Evolutionary conservation across 2,888 invertebrate genomes (phyloP), one percentile per base, ranked within the genome.

Genomic region (Ligdia adustata): DNA sequence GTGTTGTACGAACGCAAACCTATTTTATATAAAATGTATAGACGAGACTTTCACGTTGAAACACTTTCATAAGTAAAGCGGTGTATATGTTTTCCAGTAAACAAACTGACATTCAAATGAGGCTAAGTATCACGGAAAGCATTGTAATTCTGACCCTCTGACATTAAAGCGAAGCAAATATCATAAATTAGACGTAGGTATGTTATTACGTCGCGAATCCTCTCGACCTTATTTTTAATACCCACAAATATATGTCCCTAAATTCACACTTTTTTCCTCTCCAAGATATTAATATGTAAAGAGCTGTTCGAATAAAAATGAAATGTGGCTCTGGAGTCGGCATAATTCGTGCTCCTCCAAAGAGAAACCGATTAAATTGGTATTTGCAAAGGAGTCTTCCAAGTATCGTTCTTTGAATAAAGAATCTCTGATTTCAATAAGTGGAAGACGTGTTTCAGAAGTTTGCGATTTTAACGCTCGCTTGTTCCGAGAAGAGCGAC

Each of bases 221-320:
- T n/a, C 24, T 28, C 34, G 37, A 32, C 37, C 42, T 38, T 48
- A 32, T 35, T 28, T 15, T 35, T 37, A 32, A 45, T 28, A 16
- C 35, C 37, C 41, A 28, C 52, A 53, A 54, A 59, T 46, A 52
- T 56, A 49, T 58, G 38, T 39, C 39, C 38, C 37, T 42, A 38
- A 37, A 51, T 54, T 56, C 54, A 33, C 48, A 54, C 54, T 46
- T 56, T 55, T n/a, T 59, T 50, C 41, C 46, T 54, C 43, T 44
- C 38, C 45, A 29, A 48, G 32, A 59, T 55, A 59, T 56, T 56
- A 56, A 59, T 59, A 59, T 56, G 56, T 55, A 59, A 56, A 55
- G 51, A 59, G 56, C 56, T 59, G 54, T 56, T 56, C 56, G 54
- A 55, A 55, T 56, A 56, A 52, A 59, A 59, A 55, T 59, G 56